Evolutionary conservation across 2,888 invertebrate species (phyloP).

Genomic region (Caenorhabditis sinica): DNA sequence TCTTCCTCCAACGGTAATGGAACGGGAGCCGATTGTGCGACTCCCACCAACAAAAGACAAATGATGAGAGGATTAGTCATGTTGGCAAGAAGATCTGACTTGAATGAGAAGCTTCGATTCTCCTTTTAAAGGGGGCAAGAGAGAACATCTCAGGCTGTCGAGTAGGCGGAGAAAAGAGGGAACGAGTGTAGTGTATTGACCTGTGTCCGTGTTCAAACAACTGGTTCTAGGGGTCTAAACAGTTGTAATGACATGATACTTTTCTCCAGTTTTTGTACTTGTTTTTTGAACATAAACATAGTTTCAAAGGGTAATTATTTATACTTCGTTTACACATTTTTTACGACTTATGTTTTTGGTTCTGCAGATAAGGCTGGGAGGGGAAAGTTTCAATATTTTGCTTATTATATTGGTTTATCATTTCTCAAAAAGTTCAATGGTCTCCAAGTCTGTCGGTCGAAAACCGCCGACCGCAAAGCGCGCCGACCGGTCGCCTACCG

Average conservation of each 20-base stretch:
- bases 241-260: conserved; percentile 21
- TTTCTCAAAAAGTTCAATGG: too few species aligned
- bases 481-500: too few species aligned
- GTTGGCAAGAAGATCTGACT: background rate
- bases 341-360: background rate
- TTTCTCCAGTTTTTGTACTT: conserved; percentile 25
- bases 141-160: background rate
- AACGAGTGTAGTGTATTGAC: conserved; percentile 36
- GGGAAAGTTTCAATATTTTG: background rate
- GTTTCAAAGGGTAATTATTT: conserved; percentile 10
- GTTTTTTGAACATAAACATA: conserved; percentile 24
- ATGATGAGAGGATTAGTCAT: conserved; percentile 13
- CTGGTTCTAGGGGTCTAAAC: background rate
- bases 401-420: background rate
- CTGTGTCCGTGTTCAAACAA: conserved; percentile 32
- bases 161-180: conserved; percentile 7
- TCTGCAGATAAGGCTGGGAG: background rate
- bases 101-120: background rate
- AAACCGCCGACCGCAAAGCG: too few species aligned
- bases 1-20: conserved; percentile 65
- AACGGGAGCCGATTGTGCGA: conserved; percentile 43
- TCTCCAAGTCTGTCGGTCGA: too few species aligned
- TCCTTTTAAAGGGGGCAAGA: conserved; percentile 25
- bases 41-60: conserved; percentile 1
- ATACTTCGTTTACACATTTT: conserved; percentile 1